These are phyloP conservation scores for Strix uralensis DNA, from an alignment of 2,113 vertebrate species.

Conservation along the genomic window DNA sequence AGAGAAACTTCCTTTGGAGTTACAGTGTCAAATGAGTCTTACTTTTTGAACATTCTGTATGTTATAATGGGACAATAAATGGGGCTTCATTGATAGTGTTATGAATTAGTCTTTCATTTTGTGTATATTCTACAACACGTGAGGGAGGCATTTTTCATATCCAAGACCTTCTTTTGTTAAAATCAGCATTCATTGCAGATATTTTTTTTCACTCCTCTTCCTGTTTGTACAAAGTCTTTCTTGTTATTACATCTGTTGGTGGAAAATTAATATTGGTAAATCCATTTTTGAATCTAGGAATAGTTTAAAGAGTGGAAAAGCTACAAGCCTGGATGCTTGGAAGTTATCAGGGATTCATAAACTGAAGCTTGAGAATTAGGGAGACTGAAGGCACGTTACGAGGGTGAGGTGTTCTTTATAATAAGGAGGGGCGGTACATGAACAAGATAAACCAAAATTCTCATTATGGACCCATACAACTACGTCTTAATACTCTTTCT, in stretches of 20 bases:
- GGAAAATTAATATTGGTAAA: neutral
- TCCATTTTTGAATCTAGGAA: neutral
- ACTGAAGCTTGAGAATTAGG: neutral
- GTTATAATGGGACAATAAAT: neutral
- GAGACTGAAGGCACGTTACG: neutral
- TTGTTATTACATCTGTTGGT: neutral
- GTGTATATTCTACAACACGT: neutral
- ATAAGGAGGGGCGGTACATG: neutral
- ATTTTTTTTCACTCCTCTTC: neutral
- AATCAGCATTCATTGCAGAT: neutral
- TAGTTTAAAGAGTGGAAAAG: neutral
- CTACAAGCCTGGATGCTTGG: neutral
- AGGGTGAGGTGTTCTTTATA: neutral
- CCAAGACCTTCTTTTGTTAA: neutral
- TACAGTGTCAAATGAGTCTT: neutral
- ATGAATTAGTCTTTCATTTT: neutral
- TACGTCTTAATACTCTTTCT: neutral
- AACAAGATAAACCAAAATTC: neutral
- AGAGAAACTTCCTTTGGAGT: neutral
- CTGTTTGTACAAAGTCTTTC: neutral
- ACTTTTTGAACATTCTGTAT: neutral
- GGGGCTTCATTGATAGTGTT: neutral
- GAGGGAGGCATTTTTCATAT: neutral
- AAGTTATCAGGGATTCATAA: neutral
- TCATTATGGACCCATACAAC: neutral